Evolutionary conservation across 2,113 vertebrate genomes (phyloP).

Genomic region (Indicator indicator): DNA sequence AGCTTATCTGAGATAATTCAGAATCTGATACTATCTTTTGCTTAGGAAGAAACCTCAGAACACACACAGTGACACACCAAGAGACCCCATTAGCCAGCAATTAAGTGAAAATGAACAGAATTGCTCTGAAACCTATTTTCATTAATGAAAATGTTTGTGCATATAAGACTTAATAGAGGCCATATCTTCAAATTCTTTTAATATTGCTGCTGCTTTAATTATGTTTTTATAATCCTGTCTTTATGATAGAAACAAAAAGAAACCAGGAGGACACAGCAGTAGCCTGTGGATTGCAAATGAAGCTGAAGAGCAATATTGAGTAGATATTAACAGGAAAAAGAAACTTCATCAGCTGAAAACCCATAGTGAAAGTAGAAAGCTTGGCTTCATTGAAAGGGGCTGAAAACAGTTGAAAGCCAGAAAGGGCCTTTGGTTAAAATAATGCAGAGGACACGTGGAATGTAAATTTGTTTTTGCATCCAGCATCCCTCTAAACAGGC

Average conservation of each 20-base stretch:
- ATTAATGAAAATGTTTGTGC: constrained; percentile 54
- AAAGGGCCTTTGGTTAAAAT: not conserved
- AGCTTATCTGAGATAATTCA: constrained; percentile 38
- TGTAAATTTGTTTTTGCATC: not conserved
- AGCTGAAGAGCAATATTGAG: not conserved
- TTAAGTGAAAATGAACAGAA: constrained; percentile 43
- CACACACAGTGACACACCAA: not conserved
- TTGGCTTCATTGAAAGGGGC: not conserved
- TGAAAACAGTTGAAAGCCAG: not conserved
- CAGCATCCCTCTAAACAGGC: not conserved
- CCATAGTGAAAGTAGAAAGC: not conserved
- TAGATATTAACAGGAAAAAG: not conserved
- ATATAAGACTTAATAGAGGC: constrained; percentile 33
- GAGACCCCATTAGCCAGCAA: constrained; percentile 37
- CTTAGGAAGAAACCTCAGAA: constrained; percentile 23
- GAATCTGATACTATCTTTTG: constrained; percentile 23
- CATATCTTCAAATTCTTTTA: constrained; percentile 15
- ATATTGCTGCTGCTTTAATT: constrained; percentile 21
- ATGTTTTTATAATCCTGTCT: not conserved
- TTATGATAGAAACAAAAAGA: not conserved
- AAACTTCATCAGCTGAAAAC: constrained; percentile 1
- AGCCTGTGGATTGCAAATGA: not conserved
- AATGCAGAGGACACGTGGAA: not conserved
- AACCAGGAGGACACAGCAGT: not conserved
- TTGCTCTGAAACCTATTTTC: constrained; percentile 35